These are phyloP conservation scores for Buphagus erythrorhynchus DNA, from an alignment of 2,797 vertebrate genomes.

Conservation along the genomic window DNA sequence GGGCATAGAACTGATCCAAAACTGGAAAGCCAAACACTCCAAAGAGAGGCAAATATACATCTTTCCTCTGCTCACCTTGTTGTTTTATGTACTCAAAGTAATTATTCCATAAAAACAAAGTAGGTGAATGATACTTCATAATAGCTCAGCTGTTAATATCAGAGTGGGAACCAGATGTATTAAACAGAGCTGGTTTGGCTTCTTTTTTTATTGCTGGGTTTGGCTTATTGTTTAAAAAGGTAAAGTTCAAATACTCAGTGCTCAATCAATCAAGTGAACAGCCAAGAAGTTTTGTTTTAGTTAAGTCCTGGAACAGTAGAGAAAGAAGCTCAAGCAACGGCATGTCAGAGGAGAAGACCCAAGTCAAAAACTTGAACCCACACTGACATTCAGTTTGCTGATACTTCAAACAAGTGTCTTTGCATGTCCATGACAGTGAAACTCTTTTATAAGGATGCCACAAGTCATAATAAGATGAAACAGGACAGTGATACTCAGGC, in stretches of 20 bases:
- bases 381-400: not conserved
- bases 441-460: not conserved
- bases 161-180: not conserved
- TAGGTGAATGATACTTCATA: not conserved
- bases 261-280: not conserved
- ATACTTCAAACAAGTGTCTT: not conserved
- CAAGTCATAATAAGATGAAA: not conserved
- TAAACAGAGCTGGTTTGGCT: not conserved
- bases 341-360: not conserved
- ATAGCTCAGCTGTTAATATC: not conserved
- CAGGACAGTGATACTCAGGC: not conserved
- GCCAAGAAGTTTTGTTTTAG: not conserved
- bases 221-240: not conserved
- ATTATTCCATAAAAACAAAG: not conserved
- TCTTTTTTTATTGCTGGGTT: not conserved
- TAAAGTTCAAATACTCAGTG: not conserved
- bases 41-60: accelerated
- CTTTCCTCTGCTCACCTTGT: not conserved
- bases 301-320: not conserved
- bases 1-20: not conserved
- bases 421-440: not conserved
- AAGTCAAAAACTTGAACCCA: not conserved
- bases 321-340: not conserved
- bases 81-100: not conserved
- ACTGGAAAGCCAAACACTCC: not conserved